phyloP scores from a whole-genome alignment of 1,140 invertebrate species.

The Solen grandis region DNA sequence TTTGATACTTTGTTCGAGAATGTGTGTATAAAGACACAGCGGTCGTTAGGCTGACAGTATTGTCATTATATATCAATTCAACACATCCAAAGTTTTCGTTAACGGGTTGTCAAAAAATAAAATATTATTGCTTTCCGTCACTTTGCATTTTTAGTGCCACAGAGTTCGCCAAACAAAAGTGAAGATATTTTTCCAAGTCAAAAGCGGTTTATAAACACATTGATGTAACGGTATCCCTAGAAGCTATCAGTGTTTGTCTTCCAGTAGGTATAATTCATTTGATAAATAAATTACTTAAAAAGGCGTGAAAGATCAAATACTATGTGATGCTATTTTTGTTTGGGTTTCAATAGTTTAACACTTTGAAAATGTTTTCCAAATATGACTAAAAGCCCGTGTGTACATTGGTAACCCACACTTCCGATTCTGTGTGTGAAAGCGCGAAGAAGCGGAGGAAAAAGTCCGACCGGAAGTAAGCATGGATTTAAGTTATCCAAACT shows the following conservation, averaged over 20 bases:
- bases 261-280: not conserved
- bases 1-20: too few species aligned
- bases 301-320: slow-evolving; percentile 42
- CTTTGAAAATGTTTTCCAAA: slow-evolving; percentile 46
- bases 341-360: slow-evolving; percentile 35
- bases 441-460: slow-evolving; percentile 9
- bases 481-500: slow-evolving; percentile 27
- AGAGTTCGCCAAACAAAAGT: too few species aligned
- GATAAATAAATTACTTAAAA: slow-evolving; percentile 7
- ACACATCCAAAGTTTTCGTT: too few species aligned
- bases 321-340: slow-evolving; percentile 35
- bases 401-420: slow-evolving; percentile 12
- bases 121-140: too few species aligned
- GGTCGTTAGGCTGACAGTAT: too few species aligned
- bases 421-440: slow-evolving; percentile 3
- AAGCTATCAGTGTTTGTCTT: not conserved
- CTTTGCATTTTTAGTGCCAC: too few species aligned
- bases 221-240: not conserved
- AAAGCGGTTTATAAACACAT: too few species aligned
- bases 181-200: too few species aligned
- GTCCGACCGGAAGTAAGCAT: slow-evolving; percentile 33
- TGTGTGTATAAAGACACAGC: too few species aligned
- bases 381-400: slow-evolving; percentile 27
- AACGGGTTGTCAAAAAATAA: too few species aligned
- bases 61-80: too few species aligned